phyloP scores from a whole-genome alignment of 1,140 invertebrate genomes.

The Trichogramma pretiosum region DNA sequence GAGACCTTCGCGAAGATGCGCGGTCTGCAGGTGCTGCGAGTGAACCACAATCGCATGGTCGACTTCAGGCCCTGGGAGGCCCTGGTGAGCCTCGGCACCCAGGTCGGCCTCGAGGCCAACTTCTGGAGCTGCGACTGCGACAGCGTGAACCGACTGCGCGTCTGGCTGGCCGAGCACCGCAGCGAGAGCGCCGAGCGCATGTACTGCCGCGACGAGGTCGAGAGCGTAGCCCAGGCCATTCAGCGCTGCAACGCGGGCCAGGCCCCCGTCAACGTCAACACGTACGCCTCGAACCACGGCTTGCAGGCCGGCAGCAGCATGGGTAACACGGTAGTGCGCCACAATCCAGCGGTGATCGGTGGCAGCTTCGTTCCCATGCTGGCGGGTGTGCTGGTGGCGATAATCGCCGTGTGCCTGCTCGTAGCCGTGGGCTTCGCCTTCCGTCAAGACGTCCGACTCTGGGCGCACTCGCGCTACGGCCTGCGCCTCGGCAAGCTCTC shows the following conservation, averaged over 20 bases:
- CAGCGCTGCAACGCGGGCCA: conserved; percentile 55
- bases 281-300: conserved; percentile 34
- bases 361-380: conserved; percentile 63
- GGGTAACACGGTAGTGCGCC: no score
- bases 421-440: conserved; percentile 65
- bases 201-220: conserved; percentile 53
- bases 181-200: conserved; percentile 58
- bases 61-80: conserved; percentile 69
- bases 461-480: conserved; percentile 66
- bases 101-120: conserved; percentile 72
- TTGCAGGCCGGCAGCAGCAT: not conserved
- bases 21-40: conserved; percentile 70
- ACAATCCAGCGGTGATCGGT: conserved; percentile 41
- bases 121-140: conserved; percentile 85
- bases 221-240: conserved; percentile 51
- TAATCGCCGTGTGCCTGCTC: conserved; percentile 60
- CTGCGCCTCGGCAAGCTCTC: conserved; percentile 60
- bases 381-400: conserved; percentile 62
- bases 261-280: conserved; percentile 47
- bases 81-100: conserved; percentile 59
- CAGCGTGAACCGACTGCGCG: conserved; percentile 65
- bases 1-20: conserved; percentile 73
- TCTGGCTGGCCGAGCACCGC: conserved; percentile 64
- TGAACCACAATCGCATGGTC: conserved; percentile 76
- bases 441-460: conserved; percentile 63